Conservation (phyloP, 2,888 invertebrate genomes). For the Metallyticus violacea region DNA sequence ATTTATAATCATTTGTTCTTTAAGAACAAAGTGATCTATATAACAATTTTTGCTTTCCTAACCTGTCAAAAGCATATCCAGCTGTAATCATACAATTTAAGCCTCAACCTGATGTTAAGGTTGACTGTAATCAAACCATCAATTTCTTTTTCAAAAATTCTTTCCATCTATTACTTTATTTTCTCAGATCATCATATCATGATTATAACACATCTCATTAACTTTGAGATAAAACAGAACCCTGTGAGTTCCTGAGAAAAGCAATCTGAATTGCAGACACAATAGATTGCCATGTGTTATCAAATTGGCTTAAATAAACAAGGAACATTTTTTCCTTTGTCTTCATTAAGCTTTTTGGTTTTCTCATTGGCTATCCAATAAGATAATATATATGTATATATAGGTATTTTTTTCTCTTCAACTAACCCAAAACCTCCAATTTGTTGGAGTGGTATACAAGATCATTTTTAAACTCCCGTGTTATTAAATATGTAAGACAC, state of each 20-base stretch:
- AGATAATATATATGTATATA: neutral
- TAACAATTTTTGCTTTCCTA: neutral
- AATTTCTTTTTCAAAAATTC: neutral
- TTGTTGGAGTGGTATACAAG: neutral
- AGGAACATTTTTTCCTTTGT: neutral
- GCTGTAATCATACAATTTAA: too few species aligned
- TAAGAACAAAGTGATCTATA: neutral
- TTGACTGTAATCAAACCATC: neutral
- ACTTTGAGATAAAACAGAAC: neutral
- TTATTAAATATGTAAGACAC: constrained; percentile 66
- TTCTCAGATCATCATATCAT: neutral
- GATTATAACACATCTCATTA: neutral
- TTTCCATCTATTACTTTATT: neutral
- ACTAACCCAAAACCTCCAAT: neutral
- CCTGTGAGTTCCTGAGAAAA: neutral
- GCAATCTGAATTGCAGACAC: neutral
- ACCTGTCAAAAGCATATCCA: neutral
- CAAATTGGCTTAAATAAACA: neutral
- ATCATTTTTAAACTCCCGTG: constrained; percentile 29
- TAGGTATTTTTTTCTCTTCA: neutral
- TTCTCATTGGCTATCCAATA: neutral
- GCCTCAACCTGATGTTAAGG: neutral
- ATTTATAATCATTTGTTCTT: neutral
- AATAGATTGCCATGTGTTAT: neutral
- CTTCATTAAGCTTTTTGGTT: neutral